A percentile compares a stretch with the other conserved stretches of the same genome.
These are phyloP conservation scores for Microtus pennsylvanicus DNA, from an alignment of 2,113 vertebrate genomes.

Conservation along the genomic window DNA sequence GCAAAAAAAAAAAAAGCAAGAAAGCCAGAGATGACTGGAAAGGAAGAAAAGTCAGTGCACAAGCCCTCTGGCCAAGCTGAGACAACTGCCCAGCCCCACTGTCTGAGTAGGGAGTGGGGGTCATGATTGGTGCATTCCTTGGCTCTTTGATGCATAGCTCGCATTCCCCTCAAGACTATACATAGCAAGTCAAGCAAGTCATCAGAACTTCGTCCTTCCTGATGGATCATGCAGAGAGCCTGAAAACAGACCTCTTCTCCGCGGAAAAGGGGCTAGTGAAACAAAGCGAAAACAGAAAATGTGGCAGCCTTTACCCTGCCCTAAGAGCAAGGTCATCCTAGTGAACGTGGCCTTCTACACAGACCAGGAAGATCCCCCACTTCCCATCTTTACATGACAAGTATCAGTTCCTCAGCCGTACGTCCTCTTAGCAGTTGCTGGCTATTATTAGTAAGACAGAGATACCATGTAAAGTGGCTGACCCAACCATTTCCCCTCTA, in stretches of 20 bases:
- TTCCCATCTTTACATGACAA: not conserved
- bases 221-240: not conserved
- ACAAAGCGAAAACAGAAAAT: not conserved
- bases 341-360: not conserved
- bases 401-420: not conserved
- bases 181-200: constrained; percentile 49
- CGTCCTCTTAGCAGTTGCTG: constrained; percentile 46
- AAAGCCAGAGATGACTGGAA: not conserved
- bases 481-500: constrained; percentile 24
- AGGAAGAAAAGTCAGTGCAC: not conserved
- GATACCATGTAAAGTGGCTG: constrained; percentile 67
- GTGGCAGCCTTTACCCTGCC: not conserved
- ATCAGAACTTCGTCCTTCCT: constrained; percentile 26
- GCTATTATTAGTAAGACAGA: constrained; percentile 78
- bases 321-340: constrained; percentile 8
- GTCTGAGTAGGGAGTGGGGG: not conserved
- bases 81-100: not conserved
- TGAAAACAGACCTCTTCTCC: not conserved
- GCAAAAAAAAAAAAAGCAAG: not conserved
- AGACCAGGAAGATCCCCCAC: not conserved
- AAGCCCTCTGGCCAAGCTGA: not conserved
- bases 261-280: not conserved
- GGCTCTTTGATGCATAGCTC: not conserved
- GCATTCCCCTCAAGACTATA: constrained; percentile 40
- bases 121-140: not conserved